Evolutionary conservation across 2,888 invertebrate genomes (phyloP), one percentile per base, ranked within the genome.

Genomic region (Helicoverpa assulta): DNA sequence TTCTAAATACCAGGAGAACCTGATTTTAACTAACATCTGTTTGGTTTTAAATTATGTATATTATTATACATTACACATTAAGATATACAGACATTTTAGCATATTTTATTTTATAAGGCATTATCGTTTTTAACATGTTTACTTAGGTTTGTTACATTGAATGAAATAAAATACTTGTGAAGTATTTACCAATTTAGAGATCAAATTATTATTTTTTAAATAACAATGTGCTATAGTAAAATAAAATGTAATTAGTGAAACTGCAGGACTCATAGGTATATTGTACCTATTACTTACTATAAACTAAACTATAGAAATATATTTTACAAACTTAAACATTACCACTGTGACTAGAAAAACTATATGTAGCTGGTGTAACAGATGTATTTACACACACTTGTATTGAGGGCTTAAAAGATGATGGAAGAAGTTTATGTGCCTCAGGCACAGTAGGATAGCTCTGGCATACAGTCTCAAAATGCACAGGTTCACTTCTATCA

Each of bases 341-440:
- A 93, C 92, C 91, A 91, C 91, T 94, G 92, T 95, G 95, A 95
- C 95, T 95, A 95, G 95, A 95, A 93, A 95, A 95, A 92, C 94
- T 95, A 87, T 95, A 95, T 91, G 95, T 95, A 93, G 95, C 95
- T 83, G 95, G 95, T 88, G 94, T 95, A 85, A 95, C 94, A 84
- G 95, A 95, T 76, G 93, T 94, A 89, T 95, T 95, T 78, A 95
- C 95, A 93, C 95, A 95, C 80, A 95, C 95, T 94, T 95, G 95
- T 87, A 95, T 94, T 86, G 95, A 95, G 74, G 95, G 95, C 88
- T 95, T 95, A 85, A 95, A 95, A 52, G 95, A 95, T 67, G 95
- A 95, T 73, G 95, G 95, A 71, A 95, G 92, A 84, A 95, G 93
- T 89, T 95, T 95, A 85, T 95, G 95, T 78, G 94, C 95, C 88